Base-by-base conservation (phyloP, 2,113 vertebrate genomes). In the Chaenocephalus aceratus region DNA sequence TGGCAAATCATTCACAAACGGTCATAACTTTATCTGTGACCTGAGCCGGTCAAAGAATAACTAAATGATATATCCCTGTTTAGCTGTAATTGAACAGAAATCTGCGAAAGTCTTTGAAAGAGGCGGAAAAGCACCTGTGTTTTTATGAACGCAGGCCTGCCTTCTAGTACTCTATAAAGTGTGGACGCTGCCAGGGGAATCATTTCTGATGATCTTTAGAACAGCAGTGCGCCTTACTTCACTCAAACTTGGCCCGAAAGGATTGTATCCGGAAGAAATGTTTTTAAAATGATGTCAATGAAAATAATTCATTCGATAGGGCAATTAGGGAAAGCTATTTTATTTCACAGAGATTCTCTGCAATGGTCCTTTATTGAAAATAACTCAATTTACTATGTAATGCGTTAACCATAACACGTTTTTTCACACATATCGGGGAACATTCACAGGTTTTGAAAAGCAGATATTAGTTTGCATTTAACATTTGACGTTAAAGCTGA, bases 1-100 rank as follows among this genome's bases (percentile, higher is more conserved):
- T 91, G 73, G 84, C 85, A 91, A 91, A 95, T 94, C 93, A 94
- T 94, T 93, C 78, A 63, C 80, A 86, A 89, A 88, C 76, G 12
- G 61, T 75, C 53, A 63, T 79, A 21, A 68, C 77, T 30, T 10
- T 9, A 26, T 60, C 34, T 10, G 45, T 86, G 48, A 52, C 53
- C n/a, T 77, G 49, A 34, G 70, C 36, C 75, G 75, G 81, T 82
- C 80, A 78, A 72, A 86, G 67, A 79, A 83, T 88, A 88, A 90
- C 89, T 73, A 83, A 49, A 78, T 81, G 83, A 89, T 84, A 73
- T 75, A 82, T 88, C 72, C 62, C 66, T 56, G 69, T 85, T 84
- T 54, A 79, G 73, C 77, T 78, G 79, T 80, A 68, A 82, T 84
- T 82, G 72, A 83, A 89, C 85, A 86, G 87, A 88, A 67, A 86